Conservation (phyloP, 2,888 invertebrate genomes). For the Drosophila macrospina region DNA sequence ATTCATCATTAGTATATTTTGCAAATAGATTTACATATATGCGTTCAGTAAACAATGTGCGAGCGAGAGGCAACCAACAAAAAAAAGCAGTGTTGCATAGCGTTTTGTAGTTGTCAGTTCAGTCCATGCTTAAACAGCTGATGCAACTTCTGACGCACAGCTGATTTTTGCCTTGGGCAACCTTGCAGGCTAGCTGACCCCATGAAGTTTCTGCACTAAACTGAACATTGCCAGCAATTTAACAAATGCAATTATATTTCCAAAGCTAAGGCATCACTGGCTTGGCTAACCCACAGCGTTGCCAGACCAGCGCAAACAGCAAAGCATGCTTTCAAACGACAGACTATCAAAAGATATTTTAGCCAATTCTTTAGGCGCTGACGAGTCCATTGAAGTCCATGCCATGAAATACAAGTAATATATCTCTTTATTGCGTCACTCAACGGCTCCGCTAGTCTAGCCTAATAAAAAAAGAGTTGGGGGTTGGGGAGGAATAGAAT, state of each 20-base stretch:
- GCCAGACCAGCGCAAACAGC: constrained; percentile 1
- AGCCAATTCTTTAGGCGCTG: not conserved
- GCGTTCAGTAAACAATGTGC: not conserved
- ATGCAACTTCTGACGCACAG: not conserved
- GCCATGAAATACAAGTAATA: constrained; percentile 1
- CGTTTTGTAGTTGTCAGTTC: not conserved
- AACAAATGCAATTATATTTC: not conserved
- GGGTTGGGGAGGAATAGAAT: not conserved
- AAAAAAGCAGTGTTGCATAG: constrained; percentile 1
- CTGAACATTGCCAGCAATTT: not conserved
- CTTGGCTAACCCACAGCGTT: not conserved
- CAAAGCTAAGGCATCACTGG: not conserved
- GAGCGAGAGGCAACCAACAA: not conserved
- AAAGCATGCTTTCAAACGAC: not conserved
- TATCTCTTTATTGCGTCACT: constrained; percentile 20
- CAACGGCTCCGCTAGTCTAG: constrained; percentile 3
- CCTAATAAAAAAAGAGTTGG: not conserved
- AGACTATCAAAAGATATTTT: not conserved
- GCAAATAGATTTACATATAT: no score
- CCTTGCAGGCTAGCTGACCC: not conserved
- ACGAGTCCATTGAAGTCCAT: constrained; percentile 2
- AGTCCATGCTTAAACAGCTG: constrained; percentile 5
- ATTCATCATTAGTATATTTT: no score
- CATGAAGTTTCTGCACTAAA: not conserved
- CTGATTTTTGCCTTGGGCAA: constrained; percentile 1